Conservation (phyloP, 2,797 vertebrate genomes). For the Carduelis carduelis region DNA sequence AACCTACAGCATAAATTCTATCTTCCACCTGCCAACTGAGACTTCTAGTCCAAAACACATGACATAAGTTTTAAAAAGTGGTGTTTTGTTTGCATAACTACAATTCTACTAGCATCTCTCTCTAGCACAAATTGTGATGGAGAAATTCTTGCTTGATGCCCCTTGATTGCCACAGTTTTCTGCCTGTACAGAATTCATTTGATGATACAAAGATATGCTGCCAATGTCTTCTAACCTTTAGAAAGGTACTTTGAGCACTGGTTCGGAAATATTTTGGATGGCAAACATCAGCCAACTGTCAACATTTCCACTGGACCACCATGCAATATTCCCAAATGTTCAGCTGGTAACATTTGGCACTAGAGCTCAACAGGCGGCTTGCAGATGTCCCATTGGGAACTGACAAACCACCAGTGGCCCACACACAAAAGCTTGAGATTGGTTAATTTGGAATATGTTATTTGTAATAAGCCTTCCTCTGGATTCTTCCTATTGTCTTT, state of each 20-base stretch:
- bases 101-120: not conserved
- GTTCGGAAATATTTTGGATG: not conserved
- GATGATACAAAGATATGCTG: not conserved
- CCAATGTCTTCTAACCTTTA: not conserved
- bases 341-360: not conserved
- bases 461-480: not conserved
- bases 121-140: not conserved
- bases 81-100: not conserved
- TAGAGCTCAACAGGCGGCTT: not conserved
- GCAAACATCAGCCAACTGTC: not conserved
- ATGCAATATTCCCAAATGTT: not conserved
- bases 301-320: not conserved
- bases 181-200: not conserved
- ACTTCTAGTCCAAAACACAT: not conserved
- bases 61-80: not conserved
- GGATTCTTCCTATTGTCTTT: constrained; percentile 22
- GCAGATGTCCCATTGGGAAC: not conserved
- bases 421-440: not conserved
- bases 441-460: not conserved
- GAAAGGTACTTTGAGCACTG: not conserved
- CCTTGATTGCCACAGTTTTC: not conserved
- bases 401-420: not conserved
- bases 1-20: not conserved
- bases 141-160: not conserved
- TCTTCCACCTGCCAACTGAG: not conserved